Evolutionary conservation across 1,140 invertebrate species (phyloP).

Genomic region (Linepithema humile): DNA sequence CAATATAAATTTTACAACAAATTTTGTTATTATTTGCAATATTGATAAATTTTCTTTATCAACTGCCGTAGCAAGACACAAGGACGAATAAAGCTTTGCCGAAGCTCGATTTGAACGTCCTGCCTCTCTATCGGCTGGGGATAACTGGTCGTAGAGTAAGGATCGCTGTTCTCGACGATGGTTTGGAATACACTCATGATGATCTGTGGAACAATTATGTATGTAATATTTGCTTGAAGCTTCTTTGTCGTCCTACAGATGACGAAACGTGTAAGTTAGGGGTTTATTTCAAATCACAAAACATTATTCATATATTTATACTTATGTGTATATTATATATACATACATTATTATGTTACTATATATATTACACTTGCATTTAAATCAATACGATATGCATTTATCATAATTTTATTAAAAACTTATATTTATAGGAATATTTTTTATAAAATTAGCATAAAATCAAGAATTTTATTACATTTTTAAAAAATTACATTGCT

Average conservation of each 20-base stretch:
- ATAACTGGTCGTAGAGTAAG: slow-evolving; percentile 92
- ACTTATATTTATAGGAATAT: not conserved
- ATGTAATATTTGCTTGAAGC: slow-evolving; percentile 77
- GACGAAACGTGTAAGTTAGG: slow-evolving; percentile 21
- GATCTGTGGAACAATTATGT: slow-evolving; percentile 93
- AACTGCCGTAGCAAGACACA: slow-evolving; percentile 72
- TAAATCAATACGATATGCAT: not conserved
- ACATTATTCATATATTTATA: not conserved
- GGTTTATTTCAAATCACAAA: not conserved
- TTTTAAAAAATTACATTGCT: too few relatives aligned
- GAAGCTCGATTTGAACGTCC: slow-evolving; percentile 90
- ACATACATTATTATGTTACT: not conserved
- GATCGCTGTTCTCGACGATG: slow-evolving; percentile 94
- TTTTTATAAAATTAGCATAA: too few relatives aligned
- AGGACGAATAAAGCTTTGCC: slow-evolving; percentile 85
- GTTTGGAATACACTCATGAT: slow-evolving; percentile 92
- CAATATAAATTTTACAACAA: not conserved
- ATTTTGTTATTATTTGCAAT: not conserved
- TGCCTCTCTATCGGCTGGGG: slow-evolving; percentile 92
- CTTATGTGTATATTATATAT: not conserved
- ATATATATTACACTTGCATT: not conserved
- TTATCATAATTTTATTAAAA: not conserved
- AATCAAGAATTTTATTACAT: not conserved
- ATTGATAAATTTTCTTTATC: slow-evolving; percentile 52
- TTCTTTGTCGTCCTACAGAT: slow-evolving; percentile 12